Evolutionary conservation across 2,797 vertebrate species (phyloP).

Genomic region (Poecilia picta): DNA sequence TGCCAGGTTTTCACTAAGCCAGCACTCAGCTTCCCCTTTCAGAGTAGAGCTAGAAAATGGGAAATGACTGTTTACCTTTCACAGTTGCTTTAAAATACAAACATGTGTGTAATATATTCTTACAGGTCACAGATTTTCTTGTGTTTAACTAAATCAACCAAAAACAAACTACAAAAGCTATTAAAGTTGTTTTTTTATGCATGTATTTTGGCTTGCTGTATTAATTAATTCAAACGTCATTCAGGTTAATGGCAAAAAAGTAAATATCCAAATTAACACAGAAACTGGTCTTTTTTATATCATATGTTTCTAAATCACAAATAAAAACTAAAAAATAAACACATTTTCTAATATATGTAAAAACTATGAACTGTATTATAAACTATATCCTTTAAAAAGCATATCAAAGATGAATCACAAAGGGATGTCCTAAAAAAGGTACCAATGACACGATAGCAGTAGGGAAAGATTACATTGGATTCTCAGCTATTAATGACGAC

Average conservation of each 20-base stretch:
- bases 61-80: constrained; percentile 52
- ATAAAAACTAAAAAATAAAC: not conserved
- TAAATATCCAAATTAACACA: not conserved
- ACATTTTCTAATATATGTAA: not conserved
- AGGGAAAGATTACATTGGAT: not conserved
- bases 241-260: not conserved
- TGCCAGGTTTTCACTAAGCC: constrained; percentile 55
- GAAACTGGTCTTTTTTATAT: not conserved
- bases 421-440: not conserved
- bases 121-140: constrained; percentile 18
- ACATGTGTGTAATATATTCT: constrained; percentile 42
- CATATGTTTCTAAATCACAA: not conserved
- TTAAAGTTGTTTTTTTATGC: constrained; percentile 5
- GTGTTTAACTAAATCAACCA: constrained; percentile 16
- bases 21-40: constrained; percentile 42
- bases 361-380: not conserved
- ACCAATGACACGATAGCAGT: constrained; percentile 13
- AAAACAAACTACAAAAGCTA: not conserved
- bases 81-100: constrained; percentile 56
- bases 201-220: not conserved
- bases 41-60: constrained; percentile 39
- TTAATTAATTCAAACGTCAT: not conserved
- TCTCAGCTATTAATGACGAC: constrained; percentile 10
- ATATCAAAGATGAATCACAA: not conserved
- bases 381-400: not conserved